Conservation (phyloP, 2,797 vertebrate species). For the Leptodactylus fallax region DNA sequence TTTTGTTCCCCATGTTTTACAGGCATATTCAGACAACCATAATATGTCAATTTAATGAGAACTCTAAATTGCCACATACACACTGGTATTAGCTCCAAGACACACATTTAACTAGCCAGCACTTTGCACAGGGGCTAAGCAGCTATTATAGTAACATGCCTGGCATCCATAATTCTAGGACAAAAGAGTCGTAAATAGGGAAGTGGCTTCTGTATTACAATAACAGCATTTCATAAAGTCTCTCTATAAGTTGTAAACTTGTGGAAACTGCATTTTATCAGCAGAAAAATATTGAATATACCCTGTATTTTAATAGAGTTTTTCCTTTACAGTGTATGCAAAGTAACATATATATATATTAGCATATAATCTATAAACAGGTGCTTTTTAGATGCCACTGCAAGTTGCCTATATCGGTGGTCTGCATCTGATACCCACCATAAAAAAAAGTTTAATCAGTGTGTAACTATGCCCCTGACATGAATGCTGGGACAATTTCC, state of each 20-base stretch:
- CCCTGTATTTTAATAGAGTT: not conserved
- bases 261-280: constrained; percentile 13
- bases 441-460: too few species aligned
- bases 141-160: constrained; percentile 14
- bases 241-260: not conserved
- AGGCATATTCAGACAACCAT: not conserved
- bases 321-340: not conserved
- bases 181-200: constrained; percentile 38
- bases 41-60: not conserved
- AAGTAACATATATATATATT: not conserved
- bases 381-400: too few species aligned
- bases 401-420: too few species aligned
- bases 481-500: too few species aligned
- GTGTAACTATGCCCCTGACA: too few species aligned
- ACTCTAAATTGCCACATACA: constrained; percentile 16
- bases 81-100: constrained; percentile 36
- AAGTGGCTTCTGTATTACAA: constrained; percentile 26
- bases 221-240: constrained; percentile 5
- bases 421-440: too few species aligned
- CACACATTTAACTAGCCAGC: constrained; percentile 30
- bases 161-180: constrained; percentile 24
- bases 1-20: constrained; percentile 18
- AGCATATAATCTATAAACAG: too few species aligned
- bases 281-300: constrained; percentile 12
- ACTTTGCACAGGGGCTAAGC: not conserved